A percentile compares a stretch with the other conserved stretches of the same genome.
phyloP scores from a whole-genome alignment of 2,888 invertebrate genomes.

The Sturmia bella region DNA sequence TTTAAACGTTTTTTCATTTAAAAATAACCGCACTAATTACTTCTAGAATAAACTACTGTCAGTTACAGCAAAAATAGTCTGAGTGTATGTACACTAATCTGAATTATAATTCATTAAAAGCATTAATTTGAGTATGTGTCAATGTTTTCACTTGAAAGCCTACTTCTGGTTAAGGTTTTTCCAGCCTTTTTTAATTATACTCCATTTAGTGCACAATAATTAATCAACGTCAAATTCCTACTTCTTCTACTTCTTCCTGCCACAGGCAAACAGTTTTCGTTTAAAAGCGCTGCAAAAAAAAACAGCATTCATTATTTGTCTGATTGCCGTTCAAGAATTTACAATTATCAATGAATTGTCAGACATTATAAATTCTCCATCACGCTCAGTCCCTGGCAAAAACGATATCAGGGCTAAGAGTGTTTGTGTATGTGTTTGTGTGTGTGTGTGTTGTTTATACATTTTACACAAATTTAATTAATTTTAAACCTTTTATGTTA shows the following conservation, averaged over 20 bases:
- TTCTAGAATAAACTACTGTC: too few species aligned
- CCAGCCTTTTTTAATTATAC: neutral
- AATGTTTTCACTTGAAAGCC: constrained; percentile 7
- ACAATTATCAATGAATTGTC: constrained; percentile 54
- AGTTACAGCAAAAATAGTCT: too few species aligned
- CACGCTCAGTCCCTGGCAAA: neutral
- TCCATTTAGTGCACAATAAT: constrained; percentile 38
- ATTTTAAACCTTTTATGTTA: constrained; percentile 69
- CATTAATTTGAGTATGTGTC: neutral
- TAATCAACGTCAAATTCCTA: constrained; percentile 46
- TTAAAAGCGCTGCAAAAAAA: too few species aligned
- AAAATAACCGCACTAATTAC: too few species aligned
- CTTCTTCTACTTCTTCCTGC: too few species aligned
- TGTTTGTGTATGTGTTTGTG: constrained; percentile 12
- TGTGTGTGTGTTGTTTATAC: constrained; percentile 54
- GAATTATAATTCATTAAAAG: too few species aligned
- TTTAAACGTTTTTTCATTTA: too few species aligned
- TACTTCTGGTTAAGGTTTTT: neutral
- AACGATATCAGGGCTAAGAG: neutral
- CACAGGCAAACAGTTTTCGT: neutral
- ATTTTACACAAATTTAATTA: constrained; percentile 68
- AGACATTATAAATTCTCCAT: constrained; percentile 37
- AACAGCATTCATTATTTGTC: constrained; percentile 9
- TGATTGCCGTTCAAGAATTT: constrained; percentile 43
- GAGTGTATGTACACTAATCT: too few species aligned